Conservation (phyloP, 2,888 invertebrate species). For the Perizoma flavofasciatum region DNA sequence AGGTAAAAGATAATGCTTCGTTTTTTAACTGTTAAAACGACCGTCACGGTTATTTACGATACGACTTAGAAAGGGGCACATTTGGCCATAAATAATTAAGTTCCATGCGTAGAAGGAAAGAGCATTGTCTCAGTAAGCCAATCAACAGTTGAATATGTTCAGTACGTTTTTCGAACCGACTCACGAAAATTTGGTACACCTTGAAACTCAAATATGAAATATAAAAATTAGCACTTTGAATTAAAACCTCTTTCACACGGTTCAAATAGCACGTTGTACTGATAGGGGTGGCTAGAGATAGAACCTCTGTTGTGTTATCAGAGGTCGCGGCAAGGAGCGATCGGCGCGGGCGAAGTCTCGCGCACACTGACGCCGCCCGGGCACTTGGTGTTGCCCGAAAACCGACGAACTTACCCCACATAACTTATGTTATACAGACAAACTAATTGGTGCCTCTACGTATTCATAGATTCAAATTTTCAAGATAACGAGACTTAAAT, state of each 20-base stretch:
- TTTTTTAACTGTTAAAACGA: constrained; percentile 11
- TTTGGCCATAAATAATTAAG: constrained; percentile 19
- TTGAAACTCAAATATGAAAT: constrained; percentile 3
- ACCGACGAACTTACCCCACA: constrained; percentile 46
- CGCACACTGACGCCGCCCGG: constrained; percentile 81
- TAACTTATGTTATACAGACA: constrained; percentile 7
- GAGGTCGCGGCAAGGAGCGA: constrained; percentile 56
- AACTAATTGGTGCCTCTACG: constrained; percentile 3
- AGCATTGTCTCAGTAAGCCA: constrained; percentile 9
- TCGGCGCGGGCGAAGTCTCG: constrained; percentile 68
- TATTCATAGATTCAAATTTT: constrained; percentile 11
- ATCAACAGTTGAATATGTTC: constrained; percentile 26
- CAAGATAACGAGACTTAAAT: too few species aligned
- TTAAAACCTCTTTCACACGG: constrained; percentile 37
- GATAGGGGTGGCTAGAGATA: constrained; percentile 47
- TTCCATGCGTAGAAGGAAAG: constrained; percentile 3
- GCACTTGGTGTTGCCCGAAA: constrained; percentile 62
- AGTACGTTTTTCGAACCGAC: constrained; percentile 9
- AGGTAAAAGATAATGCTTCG: constrained; percentile 6
- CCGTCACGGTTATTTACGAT: constrained; percentile 4
- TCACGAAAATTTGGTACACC: constrained; percentile 5
- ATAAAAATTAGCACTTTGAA: constrained; percentile 26
- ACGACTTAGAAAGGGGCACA: constrained; percentile 13
- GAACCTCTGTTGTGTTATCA: constrained; percentile 39
- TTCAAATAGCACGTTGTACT: constrained; percentile 51